phyloP scores from a whole-genome alignment of 2,797 vertebrate species.

The Hapalemur alaotrensis region DNA sequence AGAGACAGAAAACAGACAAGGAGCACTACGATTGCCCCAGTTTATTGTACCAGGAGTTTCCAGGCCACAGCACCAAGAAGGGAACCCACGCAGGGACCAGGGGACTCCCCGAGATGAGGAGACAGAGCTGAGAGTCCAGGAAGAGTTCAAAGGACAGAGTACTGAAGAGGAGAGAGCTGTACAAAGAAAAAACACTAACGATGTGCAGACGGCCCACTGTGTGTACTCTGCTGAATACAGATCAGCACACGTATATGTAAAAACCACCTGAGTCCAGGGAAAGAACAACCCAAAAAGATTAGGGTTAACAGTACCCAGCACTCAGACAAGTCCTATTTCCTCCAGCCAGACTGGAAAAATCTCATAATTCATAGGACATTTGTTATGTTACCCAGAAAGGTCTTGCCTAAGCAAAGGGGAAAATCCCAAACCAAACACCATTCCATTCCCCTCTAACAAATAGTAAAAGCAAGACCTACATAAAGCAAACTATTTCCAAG shows the following conservation, averaged over 20 bases:
- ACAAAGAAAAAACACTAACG: not conserved
- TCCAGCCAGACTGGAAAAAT: not conserved
- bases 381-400: not conserved
- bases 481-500: not conserved
- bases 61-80: not conserved
- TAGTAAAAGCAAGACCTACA: not conserved
- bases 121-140: not conserved
- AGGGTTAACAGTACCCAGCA: not conserved
- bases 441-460: not conserved
- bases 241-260: not conserved
- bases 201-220: not conserved
- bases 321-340: not conserved
- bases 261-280: not conserved
- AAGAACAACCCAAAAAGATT: not conserved
- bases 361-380: not conserved
- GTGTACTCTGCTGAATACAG: not conserved
- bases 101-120: not conserved
- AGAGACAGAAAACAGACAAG: not conserved
- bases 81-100: not conserved
- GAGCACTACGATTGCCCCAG: fast-evolving
- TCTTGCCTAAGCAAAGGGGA: not conserved
- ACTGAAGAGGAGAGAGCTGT: not conserved
- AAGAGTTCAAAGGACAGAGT: not conserved
- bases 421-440: not conserved
- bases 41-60: not conserved